Evolutionary conservation across 92 coral and sea anemone species (phyloP), one percentile per base, ranked within the genome.

Genomic region (Epizoanthus rinbou): DNA sequence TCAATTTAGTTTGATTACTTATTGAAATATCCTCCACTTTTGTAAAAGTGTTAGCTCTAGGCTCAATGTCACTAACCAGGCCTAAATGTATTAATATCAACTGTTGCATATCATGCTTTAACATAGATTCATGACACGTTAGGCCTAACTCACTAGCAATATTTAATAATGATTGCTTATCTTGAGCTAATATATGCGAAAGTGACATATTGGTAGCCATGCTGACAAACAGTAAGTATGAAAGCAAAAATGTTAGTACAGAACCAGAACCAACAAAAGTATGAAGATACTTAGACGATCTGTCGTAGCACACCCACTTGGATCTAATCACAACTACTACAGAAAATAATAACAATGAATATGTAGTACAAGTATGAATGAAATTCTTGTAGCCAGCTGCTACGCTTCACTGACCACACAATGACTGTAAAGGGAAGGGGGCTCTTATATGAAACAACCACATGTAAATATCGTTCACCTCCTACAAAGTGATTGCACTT

Each of bases 231-330:
- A 63, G 68, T 63, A 63, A 63, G 68, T 63, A 63, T 63, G 68
- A 63, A 63, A 63, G 68, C 68, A 63, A 63, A 63, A 63, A 63
- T 63, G 68, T 63, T 63, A 63, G 68, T 63, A 63, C 68, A 63
- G 68, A 63, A 63, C 68, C 68, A 63, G 68, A 63, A 63, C 68
- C 68, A 63, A 63, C 68, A 63, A 63, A 63, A 63, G 68, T 63
- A 63, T 63, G 68, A 63, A 63, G 68, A 63, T 63, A 63, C 68
- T 63, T 63, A 63, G 68, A 63, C 68, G 68, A 63, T 63, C 68
- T 63, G 68, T 63, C 68, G 68, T 63, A 63, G 68, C 68, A 63
- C 68, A 63, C 68, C 68, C 68, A 63, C 68, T 63, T 63, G 68
- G 68, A 63, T 63, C 68, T 63, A 63, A 63, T 63, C 68, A 63